Evolutionary conservation across 2,113 vertebrate species (phyloP), one percentile per base, ranked within the genome.

Genomic region (Calidris pugnax): DNA sequence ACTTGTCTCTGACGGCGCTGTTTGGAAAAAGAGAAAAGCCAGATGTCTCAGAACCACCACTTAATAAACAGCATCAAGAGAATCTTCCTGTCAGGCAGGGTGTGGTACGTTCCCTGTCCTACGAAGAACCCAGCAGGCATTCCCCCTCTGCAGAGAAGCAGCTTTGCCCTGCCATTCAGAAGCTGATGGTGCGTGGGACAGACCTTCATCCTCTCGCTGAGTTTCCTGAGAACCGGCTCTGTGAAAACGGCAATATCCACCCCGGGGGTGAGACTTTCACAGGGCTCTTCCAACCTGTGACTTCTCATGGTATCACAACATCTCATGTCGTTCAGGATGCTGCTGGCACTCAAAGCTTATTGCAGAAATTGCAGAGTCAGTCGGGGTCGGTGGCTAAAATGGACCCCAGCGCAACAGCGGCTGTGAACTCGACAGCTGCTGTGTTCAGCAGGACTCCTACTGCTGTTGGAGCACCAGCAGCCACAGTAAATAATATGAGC

Each of bases 101-200:
- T 0, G 98, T 98, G 7, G 98, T 98, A 3, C 98, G 98, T n/a
- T 98, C 99, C 0, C 96, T 99, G 79, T 99, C 98, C 60, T 99
- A 98, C 1, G 99, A 99, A 56, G 98, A 98, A 17, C 97, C 97
- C 35, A 10, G 71, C 77, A 68, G 93, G 64, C 93, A 89, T 20
- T 98, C 97, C 0, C 93, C 97, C 4, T 43, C 86, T 0, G 35
- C 82, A 0, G 98, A 98, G 85, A 98, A 97, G 32, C 98, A 97
- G 79, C 97, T 98, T 26, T 99, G 99, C 51, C 98, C 99, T 0
- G 99, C 99, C 92, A 99, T 99, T 91, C 99, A 99, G 94, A 99
- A 99, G 96, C 98, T 99, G 10, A 98, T 99, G 98, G 98, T 98
- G 50, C 97, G 98, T 24, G 98, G 98, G 8, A 53, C 96, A 1